Conservation (phyloP, 2,113 vertebrate genomes). For the Coturnix japonica region DNA sequence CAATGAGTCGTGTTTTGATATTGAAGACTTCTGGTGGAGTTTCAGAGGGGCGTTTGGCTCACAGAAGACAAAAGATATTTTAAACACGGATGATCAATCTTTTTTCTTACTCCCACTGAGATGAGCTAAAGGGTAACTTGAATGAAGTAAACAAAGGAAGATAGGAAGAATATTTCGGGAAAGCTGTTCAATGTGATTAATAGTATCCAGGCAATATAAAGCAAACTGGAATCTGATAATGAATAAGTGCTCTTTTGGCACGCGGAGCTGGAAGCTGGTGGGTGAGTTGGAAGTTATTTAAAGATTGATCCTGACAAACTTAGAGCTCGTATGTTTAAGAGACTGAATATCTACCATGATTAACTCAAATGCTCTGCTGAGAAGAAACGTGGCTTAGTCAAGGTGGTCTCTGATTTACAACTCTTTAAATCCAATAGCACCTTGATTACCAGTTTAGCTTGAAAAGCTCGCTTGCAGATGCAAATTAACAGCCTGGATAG, state of each 20-base stretch:
- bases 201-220: neutral
- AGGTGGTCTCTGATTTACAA: neutral
- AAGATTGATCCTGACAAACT: slow-evolving; percentile 3
- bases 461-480: slow-evolving; percentile 22
- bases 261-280: neutral
- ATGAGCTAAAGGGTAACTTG: neutral
- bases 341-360: neutral
- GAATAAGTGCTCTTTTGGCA: neutral
- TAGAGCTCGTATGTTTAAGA: neutral
- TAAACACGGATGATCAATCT: neutral
- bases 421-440: slow-evolving; percentile 10
- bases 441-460: slow-evolving; percentile 44
- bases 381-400: slow-evolving; percentile 25
- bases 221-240: neutral
- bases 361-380: slow-evolving; percentile 13
- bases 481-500: slow-evolving; percentile 30
- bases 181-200: neutral
- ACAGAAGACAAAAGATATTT: neutral
- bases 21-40: neutral
- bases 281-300: neutral
- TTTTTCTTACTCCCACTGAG: neutral
- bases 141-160: neutral
- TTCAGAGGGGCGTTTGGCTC: neutral
- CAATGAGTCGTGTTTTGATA: neutral
- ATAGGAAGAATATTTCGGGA: neutral